Evolutionary conservation across 2,888 invertebrate species (phyloP), one percentile per base, ranked within the genome.

Genomic region (Silvanus unidentatus): DNA sequence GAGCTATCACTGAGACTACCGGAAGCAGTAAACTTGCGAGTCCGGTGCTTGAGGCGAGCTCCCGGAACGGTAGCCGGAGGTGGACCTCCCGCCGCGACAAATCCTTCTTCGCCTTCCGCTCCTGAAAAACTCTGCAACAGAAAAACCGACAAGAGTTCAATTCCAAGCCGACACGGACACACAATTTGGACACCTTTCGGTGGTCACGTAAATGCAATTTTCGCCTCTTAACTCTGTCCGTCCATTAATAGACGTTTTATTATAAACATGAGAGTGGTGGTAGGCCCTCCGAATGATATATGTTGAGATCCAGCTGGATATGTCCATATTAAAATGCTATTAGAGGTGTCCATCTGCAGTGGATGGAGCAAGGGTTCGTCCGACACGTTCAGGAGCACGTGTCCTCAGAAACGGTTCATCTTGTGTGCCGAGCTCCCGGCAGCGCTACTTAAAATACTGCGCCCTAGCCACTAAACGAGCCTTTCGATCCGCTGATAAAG

Each of bases 91-190:
- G 58, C 59, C 57, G 62, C 66, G 54, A 57, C 59, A 57, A 67
- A 71, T 72, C 71, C 69, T 71, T 69, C 75, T 70, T 64, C 71
- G 71, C 64, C 72, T 71, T 65, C 73, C 40, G 61, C 71, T 56
- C 58, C 64, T 54, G 61, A 54, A 55, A 59, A 57, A 53, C 57
- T 58, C 69, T 69, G 59, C 45, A 65, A 22, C 22, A n/a, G 22
- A 22, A 22, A 22, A 22, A 22, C 8, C 8, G 22, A 3, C 22
- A 22, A 3, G 4, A 22, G 3, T 22, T 5, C 43, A 39, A 40
- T 38, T 39, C 47, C 52, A 40, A 42, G 39, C 41, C 43, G 47
- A 51, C 8, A 49, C 43, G 47, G 44, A 8, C 22, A 22, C 8
- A 8, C 8, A 22, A n/a, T n/a, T n/a, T n/a, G 22, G 4, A 22